Evolutionary conservation across 2,888 invertebrate species (phyloP).

Genomic region (Thelaira solivaga): DNA sequence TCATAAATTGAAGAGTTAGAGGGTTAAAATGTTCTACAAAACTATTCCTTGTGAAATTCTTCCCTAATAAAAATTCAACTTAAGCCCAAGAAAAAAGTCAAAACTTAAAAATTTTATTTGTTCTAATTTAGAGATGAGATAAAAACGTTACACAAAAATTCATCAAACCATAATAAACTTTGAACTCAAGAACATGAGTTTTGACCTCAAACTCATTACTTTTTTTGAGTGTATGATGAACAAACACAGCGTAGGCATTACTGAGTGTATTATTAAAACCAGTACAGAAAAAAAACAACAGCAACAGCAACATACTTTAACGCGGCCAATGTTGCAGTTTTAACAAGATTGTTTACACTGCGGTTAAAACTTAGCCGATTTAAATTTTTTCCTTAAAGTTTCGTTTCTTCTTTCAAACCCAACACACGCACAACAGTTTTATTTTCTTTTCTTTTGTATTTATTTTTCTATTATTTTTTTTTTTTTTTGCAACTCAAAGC

Average conservation of each 20-base stretch:
- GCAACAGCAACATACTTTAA: neutral
- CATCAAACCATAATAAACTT: too few relatives aligned
- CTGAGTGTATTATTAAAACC: neutral
- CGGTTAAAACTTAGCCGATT: conserved; percentile 58
- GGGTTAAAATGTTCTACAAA: too few relatives aligned
- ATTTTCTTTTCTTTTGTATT: conserved; percentile 7
- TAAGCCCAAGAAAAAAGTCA: too few relatives aligned
- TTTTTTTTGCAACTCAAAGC: conserved; percentile 12
- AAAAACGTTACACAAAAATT: too few relatives aligned
- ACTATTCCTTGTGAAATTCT: too few relatives aligned
- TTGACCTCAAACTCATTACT: too few relatives aligned
- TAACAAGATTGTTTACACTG: conserved; percentile 54
- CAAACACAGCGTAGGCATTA: neutral
- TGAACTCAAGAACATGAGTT: neutral
- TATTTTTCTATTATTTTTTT: neutral
- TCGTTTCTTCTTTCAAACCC: neutral
- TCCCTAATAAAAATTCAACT: too few relatives aligned
- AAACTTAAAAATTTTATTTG: too few relatives aligned
- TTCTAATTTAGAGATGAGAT: too few relatives aligned
- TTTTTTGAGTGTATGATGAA: neutral
- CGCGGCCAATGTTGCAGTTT: conserved; percentile 17
- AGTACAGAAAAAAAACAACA: neutral
- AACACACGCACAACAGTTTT: neutral
- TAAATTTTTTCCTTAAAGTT: neutral
- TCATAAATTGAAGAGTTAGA: too few relatives aligned